A percentile compares a stretch with the other conserved stretches of the same genome.
phyloP scores from a whole-genome alignment of 1,140 invertebrate species.

The Charaxes varanes region DNA sequence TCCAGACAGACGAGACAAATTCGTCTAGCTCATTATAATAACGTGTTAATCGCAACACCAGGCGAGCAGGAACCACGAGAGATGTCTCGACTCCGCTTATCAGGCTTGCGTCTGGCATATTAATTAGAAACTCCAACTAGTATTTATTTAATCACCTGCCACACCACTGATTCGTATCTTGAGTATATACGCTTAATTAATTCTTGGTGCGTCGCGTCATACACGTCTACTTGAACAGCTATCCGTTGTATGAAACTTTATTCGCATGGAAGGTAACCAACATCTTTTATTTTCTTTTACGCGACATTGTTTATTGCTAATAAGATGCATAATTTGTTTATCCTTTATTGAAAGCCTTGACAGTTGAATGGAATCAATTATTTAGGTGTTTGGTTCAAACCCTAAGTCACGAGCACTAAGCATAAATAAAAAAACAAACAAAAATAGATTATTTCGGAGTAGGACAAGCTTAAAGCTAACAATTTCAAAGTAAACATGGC shows the following conservation, averaged over 20 bases:
- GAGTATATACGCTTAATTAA: conserved; percentile 57
- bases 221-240: conserved; percentile 22
- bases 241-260: conserved; percentile 20
- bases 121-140: conserved; percentile 64
- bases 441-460: no score
- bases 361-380: no score
- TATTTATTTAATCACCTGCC: conserved; percentile 70
- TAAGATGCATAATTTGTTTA: neutral
- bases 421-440: no score
- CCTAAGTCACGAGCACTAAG: no score
- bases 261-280: conserved; percentile 16
- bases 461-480: no score
- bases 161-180: conserved; percentile 55
- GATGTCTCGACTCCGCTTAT: conserved; percentile 52
- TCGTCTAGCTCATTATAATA: conserved; percentile 46
- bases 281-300: conserved; percentile 13
- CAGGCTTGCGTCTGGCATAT: conserved; percentile 62
- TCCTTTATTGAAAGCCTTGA: no score
- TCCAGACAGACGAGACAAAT: conserved; percentile 32
- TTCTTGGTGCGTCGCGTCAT: conserved; percentile 42
- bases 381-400: no score
- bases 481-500: neutral
- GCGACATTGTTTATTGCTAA: neutral
- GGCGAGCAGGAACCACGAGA: conserved; percentile 40
- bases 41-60: conserved; percentile 55